A percentile compares a stretch with the other conserved stretches of the same genome.
These are phyloP conservation scores for Timandra comae DNA, from an alignment of 2,888 invertebrate species.

Conservation along the genomic window DNA sequence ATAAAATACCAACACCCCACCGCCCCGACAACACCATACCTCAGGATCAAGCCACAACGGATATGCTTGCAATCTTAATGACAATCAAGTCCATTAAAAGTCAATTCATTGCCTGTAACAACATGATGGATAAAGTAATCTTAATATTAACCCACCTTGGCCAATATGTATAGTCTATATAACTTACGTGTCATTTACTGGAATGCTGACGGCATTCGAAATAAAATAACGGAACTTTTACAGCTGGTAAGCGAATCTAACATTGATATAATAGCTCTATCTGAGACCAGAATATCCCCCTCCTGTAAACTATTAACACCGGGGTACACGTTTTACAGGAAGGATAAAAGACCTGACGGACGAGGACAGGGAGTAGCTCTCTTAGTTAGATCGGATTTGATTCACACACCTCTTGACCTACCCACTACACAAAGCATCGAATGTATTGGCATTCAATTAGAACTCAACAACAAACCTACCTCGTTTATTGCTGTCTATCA, in stretches of 20 bases:
- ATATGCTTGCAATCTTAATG: slow-evolving; percentile 5
- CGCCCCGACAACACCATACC: too few relatives aligned
- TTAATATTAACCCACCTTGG: slow-evolving; percentile 7
- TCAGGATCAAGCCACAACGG: slow-evolving; percentile 1
- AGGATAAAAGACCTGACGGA: slow-evolving; percentile 4
- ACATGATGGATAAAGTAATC: slow-evolving; percentile 11
- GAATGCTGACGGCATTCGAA: slow-evolving; percentile 10
- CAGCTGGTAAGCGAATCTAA: slow-evolving; percentile 2
- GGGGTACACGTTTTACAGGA: slow-evolving; percentile 2
- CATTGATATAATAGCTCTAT: slow-evolving; percentile 4
- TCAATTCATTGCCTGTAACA: slow-evolving; percentile 3
- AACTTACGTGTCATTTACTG: slow-evolving; percentile 4
- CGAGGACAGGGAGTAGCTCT: slow-evolving; percentile 5
- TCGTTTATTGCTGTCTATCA: slow-evolving; percentile 5
- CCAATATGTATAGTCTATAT: slow-evolving; percentile 6
- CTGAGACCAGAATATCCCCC: slow-evolving; percentile 4
- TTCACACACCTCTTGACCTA: neutral
- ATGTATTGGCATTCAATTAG: slow-evolving; percentile 2
- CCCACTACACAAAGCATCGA: slow-evolving; percentile 3
- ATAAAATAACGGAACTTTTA: slow-evolving; percentile 5
- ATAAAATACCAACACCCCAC: neutral
- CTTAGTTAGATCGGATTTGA: slow-evolving; percentile 2
- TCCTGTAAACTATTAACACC: neutral
- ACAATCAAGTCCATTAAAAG: slow-evolving; percentile 7
- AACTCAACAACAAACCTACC: neutral